Base-by-base conservation (phyloP, 92 coral and sea anemone species). In the Phenganax subtilis region DNA sequence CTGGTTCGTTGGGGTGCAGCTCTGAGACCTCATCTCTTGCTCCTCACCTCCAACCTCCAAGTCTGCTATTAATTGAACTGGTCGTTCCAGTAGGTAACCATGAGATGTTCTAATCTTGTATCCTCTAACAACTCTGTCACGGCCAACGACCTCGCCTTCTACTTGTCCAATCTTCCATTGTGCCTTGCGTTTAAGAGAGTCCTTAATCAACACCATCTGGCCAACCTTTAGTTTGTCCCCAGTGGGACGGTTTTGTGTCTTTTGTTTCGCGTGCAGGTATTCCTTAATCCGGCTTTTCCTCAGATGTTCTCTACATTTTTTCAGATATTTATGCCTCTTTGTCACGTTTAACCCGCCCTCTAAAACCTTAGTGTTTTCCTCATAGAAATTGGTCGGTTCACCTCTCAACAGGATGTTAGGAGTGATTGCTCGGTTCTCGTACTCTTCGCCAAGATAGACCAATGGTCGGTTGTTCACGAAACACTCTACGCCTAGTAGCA, bases 381-480 rank as follows among this genome's bases (percentile, higher is more conserved):
- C 76, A 54, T 8, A 9, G 9, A 71, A 29, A 8, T 52, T 71
- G 4, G 54, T n/a, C 29, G 76, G 76, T 71, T 71, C 55, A 20
- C 76, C 76, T 65, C 86, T 76, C 53, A 88, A 44, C 88, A 85
- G 71, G 55, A 71, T 71, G 86, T 87, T 89, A 28, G 92, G 92
- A 25, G 92, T 86, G 2, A 71, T 9, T 20, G 76, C 55, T 71
- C 55, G 52, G 16, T 55, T 55, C 31, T 65, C 71, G 20, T 30
- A 25, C 83, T 76, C 92, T 71, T 89, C 92, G 5, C 88, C 90
- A 12, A 71, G 86, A 27, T 89, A 89, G 11, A 66, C 10, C 56
- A 89, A 79, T 71, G 92, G 90, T 55, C 90, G 37, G 82, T 89
- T 87, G 77, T 87, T 89, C 88, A 85, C 81, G 51, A 55, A 51